These are phyloP conservation scores for Myotis davidii DNA, from an alignment of 2,113 vertebrate species.

Conservation along the genomic window DNA sequence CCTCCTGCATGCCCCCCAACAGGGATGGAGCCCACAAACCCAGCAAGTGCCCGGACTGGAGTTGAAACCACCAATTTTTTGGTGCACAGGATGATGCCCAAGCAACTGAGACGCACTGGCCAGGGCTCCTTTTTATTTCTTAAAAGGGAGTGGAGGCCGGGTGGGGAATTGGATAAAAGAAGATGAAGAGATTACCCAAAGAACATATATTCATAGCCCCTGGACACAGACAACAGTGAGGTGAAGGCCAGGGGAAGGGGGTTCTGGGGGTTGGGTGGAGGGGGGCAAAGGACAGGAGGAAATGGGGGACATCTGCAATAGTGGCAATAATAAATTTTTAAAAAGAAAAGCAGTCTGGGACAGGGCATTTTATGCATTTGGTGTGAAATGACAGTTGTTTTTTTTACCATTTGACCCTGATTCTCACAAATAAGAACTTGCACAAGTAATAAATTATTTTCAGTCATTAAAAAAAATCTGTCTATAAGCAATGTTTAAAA, in stretches of 20 bases:
- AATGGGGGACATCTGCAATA: not conserved
- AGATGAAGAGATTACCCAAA: not conserved
- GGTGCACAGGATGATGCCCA: not conserved
- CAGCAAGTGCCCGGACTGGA: not conserved
- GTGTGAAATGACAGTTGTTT: not conserved
- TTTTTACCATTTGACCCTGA: not conserved
- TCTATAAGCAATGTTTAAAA: not conserved
- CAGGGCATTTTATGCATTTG: not conserved
- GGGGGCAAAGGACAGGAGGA: not conserved
- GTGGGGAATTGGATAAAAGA: not conserved
- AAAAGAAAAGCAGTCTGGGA: not conserved
- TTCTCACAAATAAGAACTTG: constrained; percentile 4
- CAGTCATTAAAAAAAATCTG: not conserved
- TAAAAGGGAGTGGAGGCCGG: not conserved
- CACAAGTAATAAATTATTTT: not conserved
- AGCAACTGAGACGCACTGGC: not conserved
- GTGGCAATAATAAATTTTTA: not conserved
- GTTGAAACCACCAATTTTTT: not conserved
- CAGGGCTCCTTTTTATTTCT: not conserved
- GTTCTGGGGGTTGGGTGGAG: not conserved
- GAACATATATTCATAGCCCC: not conserved
- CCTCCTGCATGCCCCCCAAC: not conserved
- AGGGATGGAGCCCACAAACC: not conserved
- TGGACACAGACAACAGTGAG: not conserved
- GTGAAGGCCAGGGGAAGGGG: too few species aligned